These are phyloP conservation scores for Perdita meconis DNA, from an alignment of 2,888 invertebrate genomes.

Conservation along the genomic window DNA sequence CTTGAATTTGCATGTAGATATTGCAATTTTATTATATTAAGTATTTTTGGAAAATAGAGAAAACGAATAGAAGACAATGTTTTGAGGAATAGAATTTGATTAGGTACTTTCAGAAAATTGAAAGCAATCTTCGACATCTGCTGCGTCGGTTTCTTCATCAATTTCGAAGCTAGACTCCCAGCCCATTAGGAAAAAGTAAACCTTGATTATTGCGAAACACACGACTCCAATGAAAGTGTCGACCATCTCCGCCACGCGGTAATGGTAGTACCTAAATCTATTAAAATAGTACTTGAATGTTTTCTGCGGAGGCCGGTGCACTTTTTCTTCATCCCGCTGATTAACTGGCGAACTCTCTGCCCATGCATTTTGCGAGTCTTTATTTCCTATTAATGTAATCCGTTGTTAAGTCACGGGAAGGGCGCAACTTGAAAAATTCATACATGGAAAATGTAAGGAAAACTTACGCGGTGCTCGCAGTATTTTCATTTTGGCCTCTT, in stretches of 20 bases:
- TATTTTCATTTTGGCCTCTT: background rate
- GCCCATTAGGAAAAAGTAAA: constrained; percentile 51
- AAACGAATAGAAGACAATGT: background rate
- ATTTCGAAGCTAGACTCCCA: background rate
- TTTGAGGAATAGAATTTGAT: background rate
- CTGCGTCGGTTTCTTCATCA: background rate
- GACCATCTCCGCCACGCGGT: constrained; percentile 65
- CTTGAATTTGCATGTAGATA: no score
- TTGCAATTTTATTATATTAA: no score
- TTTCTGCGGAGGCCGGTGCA: background rate
- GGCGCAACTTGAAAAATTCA: background rate
- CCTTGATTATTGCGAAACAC: constrained; percentile 66
- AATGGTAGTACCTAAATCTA: constrained; percentile 73
- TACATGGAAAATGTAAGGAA: background rate
- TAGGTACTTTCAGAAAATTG: background rate
- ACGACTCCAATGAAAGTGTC: constrained; percentile 62
- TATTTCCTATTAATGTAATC: constrained; percentile 35
- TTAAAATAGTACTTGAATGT: constrained; percentile 71
- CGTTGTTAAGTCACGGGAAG: background rate
- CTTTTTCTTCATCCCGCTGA: constrained; percentile 18
- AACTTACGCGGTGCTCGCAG: constrained; percentile 46
- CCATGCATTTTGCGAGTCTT: background rate
- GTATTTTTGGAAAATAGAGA: no score
- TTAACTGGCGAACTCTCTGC: constrained; percentile 1
- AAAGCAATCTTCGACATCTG: background rate